phyloP scores from a whole-genome alignment of 2,113 vertebrate species.

The Gallinago jamesoni region DNA sequence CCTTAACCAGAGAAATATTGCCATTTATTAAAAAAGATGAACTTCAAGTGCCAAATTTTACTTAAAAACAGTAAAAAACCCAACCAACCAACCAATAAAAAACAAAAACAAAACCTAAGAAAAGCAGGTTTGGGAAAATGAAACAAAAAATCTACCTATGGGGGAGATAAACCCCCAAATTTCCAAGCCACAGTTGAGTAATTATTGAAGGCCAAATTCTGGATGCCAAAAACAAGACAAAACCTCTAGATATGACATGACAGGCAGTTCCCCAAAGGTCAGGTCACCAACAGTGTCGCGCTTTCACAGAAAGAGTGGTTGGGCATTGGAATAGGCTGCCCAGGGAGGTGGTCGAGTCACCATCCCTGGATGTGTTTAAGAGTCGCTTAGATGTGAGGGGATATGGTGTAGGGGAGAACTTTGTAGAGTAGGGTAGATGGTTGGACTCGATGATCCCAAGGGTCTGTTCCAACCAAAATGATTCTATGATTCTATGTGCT shows the following conservation, averaged over 20 bases:
- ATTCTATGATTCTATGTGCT: too few species aligned
- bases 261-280: neutral
- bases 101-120: neutral
- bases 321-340: too few species aligned
- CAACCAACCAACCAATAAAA: too few species aligned
- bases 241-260: neutral
- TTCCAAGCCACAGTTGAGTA: neutral
- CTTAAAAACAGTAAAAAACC: neutral
- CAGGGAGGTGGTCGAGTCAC: too few species aligned
- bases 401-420: too few species aligned
- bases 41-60: neutral
- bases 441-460: too few species aligned
- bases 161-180: neutral
- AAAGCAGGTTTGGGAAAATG: neutral
- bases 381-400: too few species aligned
- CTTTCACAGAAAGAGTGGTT: too few species aligned
- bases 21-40: neutral
- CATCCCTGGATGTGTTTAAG: too few species aligned
- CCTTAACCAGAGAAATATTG: neutral
- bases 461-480: too few species aligned
- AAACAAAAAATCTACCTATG: neutral
- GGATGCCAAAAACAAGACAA: neutral
- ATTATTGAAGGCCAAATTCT: neutral
- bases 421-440: too few species aligned
- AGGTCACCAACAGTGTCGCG: neutral